These are phyloP conservation scores for Galerucella nymphaeae DNA, from an alignment of 2,888 invertebrate species.

Conservation along the genomic window DNA sequence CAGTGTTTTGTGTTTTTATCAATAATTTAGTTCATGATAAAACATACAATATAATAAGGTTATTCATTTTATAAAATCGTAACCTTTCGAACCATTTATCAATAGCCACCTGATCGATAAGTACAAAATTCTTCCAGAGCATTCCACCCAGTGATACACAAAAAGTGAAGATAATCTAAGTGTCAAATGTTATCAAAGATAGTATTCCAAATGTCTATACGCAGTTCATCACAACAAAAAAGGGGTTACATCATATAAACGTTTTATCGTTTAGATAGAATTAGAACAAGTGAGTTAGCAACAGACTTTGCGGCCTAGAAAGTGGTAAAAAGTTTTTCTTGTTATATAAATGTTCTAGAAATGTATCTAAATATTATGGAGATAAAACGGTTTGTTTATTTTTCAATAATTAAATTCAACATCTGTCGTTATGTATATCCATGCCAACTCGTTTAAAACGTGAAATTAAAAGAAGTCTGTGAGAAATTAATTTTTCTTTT, in stretches of 20 bases:
- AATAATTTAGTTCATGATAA: too few species aligned
- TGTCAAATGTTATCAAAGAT: conserved; percentile 22
- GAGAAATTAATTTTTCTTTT: too few species aligned
- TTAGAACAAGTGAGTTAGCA: background rate
- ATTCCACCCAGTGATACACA: background rate
- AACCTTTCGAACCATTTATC: background rate
- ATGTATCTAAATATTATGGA: background rate
- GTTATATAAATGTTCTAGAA: background rate
- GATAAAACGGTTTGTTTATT: background rate
- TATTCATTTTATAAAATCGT: background rate
- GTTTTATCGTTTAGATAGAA: background rate
- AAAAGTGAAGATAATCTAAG: background rate
- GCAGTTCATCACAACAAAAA: background rate
- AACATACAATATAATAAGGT: too few species aligned
- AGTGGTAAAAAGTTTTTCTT: background rate
- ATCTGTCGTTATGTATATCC: background rate
- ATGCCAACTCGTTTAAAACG: too few species aligned
- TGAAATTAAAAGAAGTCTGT: too few species aligned
- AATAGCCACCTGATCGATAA: background rate
- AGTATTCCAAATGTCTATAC: background rate
- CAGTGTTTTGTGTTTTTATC: too few species aligned
- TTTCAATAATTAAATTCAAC: background rate
- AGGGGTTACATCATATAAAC: background rate
- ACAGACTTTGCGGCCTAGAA: background rate
- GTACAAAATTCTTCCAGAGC: conserved; percentile 9